Evolutionary conservation across 2,888 invertebrate genomes (phyloP).

Genomic region (Meandrusa payeni): DNA sequence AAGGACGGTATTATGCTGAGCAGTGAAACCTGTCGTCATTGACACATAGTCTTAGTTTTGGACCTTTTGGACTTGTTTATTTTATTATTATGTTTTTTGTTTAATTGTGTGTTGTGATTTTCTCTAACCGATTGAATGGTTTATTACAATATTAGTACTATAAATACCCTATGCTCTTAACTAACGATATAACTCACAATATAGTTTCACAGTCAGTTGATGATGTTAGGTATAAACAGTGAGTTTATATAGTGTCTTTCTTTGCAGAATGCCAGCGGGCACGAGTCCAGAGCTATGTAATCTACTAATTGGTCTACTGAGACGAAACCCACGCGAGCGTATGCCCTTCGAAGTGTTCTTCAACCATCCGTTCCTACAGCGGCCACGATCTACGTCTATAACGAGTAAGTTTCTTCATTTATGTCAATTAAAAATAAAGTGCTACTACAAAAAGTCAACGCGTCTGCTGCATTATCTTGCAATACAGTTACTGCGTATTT

Average conservation of each 20-base stretch:
- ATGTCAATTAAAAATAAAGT: too few relatives aligned
- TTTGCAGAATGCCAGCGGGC: constrained; percentile 92
- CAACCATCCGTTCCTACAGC: constrained; percentile 93
- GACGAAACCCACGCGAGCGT: constrained; percentile 95
- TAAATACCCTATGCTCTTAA: neutral
- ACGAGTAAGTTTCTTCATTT: constrained; percentile 54
- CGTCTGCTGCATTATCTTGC: constrained; percentile 2
- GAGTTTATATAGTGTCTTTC: constrained; percentile 4
- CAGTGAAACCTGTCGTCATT: too few relatives aligned
- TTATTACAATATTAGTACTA: too few relatives aligned
- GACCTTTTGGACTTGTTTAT: too few relatives aligned
- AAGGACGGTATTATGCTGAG: too few relatives aligned
- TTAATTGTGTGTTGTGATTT: too few relatives aligned
- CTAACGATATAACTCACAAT: neutral
- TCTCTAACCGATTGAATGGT: too few relatives aligned
- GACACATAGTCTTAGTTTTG: too few relatives aligned
- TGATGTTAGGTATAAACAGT: constrained; percentile 3
- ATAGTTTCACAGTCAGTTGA: too few relatives aligned
- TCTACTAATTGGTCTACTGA: constrained; percentile 91
- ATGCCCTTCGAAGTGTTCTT: constrained; percentile 98
- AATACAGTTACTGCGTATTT: too few relatives aligned
- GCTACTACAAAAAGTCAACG: too few relatives aligned
- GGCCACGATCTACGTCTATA: constrained; percentile 77
- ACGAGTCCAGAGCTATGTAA: constrained; percentile 95
- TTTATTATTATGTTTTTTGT: too few relatives aligned